Conservation (phyloP, 2,113 vertebrate genomes). For the Coptodon rendalli region DNA sequence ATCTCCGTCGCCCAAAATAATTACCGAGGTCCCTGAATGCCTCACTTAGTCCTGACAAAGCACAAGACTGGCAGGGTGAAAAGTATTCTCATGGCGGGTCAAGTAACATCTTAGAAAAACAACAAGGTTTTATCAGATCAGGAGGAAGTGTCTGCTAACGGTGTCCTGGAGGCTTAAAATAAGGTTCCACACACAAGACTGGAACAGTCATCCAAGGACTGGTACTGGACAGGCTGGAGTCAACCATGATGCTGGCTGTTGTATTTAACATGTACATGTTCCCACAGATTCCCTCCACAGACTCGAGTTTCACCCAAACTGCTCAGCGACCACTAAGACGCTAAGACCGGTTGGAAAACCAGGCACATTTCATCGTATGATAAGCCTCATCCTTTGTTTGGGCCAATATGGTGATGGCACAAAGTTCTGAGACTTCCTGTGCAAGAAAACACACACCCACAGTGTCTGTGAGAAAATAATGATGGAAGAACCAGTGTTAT, state of each 20-base stretch:
- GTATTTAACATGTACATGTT: neutral
- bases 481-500: neutral
- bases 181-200: neutral
- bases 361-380: neutral
- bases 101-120: neutral
- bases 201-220: neutral
- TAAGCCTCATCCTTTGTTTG: neutral
- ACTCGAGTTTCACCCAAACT: neutral
- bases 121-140: neutral
- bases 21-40: slow-evolving; percentile 43
- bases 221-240: neutral
- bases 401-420: neutral
- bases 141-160: neutral
- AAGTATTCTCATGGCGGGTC: slow-evolving; percentile 25
- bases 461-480: neutral
- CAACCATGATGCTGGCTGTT: neutral
- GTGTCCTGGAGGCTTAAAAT: neutral
- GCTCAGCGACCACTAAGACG: accelerated
- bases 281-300: neutral
- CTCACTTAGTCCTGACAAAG: slow-evolving; percentile 40
- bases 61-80: slow-evolving; percentile 4
- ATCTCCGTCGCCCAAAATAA: slow-evolving; percentile 38
- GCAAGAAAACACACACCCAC: neutral
- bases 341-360: neutral
- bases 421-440: neutral